phyloP scores from a whole-genome alignment of 2,888 invertebrate species.

The Nomada fucata region DNA sequence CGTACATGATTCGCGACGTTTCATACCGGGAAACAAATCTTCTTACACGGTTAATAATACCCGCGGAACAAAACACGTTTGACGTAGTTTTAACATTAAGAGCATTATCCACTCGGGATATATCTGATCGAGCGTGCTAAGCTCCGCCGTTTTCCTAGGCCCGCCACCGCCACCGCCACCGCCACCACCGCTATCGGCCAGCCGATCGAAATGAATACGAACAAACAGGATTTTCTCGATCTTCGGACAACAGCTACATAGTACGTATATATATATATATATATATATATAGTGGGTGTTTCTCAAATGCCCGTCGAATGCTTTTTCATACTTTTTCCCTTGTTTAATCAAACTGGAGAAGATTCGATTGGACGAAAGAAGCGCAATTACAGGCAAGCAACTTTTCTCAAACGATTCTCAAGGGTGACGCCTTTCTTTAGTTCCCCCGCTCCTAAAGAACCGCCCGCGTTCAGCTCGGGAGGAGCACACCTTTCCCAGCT shows the following conservation, averaged over 20 bases:
- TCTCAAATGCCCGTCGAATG: too few relatives aligned
- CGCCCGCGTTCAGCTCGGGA: not conserved
- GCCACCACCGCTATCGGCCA: not conserved
- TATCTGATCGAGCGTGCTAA: constrained; percentile 44
- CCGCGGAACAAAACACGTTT: constrained; percentile 45
- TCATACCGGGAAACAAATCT: constrained; percentile 48
- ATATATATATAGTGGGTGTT: too few relatives aligned
- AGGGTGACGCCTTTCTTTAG: not conserved
- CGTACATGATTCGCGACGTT: constrained; percentile 29
- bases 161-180: too few relatives aligned
- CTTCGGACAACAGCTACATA: constrained; percentile 3
- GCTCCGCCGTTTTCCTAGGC: constrained; percentile 21
- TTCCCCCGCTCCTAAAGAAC: not conserved
- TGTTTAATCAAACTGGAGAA: not conserved
- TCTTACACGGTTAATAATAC: constrained; percentile 58
- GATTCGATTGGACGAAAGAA: not conserved
- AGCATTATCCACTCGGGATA: constrained; percentile 49
- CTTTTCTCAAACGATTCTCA: not conserved
- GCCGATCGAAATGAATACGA: not conserved
- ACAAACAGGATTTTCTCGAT: constrained; percentile 24
- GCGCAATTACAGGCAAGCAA: not conserved
- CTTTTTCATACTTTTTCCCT: too few relatives aligned
- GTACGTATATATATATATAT: too few relatives aligned
- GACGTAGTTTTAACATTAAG: constrained; percentile 56
- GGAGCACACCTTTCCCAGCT: not conserved